Evolutionary conservation across 2,113 vertebrate species (phyloP).

Genomic region (Cyanoramphus novaezelandiae): DNA sequence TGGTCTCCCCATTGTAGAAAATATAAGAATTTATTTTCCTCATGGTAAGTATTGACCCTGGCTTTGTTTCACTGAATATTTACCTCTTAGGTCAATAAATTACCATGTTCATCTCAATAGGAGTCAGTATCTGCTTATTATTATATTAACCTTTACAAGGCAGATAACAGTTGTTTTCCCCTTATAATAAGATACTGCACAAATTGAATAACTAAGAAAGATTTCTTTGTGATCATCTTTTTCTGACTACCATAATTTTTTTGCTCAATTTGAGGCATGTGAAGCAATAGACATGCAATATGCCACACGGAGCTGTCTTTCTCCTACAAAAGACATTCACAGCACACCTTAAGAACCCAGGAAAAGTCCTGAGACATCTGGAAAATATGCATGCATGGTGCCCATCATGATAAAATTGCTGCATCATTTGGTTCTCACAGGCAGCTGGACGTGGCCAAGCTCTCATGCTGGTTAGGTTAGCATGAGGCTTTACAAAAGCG

Average conservation of each 20-base stretch:
- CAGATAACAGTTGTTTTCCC: constrained; percentile 18
- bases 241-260: background rate
- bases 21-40: constrained; percentile 11
- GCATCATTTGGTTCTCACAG: background rate
- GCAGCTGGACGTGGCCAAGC: background rate
- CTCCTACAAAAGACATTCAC: background rate
- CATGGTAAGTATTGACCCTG: constrained; percentile 46
- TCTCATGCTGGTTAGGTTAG: background rate
- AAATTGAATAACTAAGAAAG: constrained; percentile 41
- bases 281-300: background rate
- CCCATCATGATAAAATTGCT: background rate
- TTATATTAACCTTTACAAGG: constrained; percentile 64
- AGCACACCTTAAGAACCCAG: background rate
- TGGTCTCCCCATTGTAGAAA: background rate
- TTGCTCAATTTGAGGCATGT: background rate
- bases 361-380: background rate
- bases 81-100: constrained; percentile 64
- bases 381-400: fast-evolving
- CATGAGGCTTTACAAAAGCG: fast-evolving
- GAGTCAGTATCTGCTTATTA: constrained; percentile 60
- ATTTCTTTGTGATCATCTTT: background rate
- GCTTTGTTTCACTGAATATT: constrained; percentile 56
- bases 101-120: constrained; percentile 53
- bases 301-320: background rate
- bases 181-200: constrained; percentile 19